phyloP scores from a whole-genome alignment of 2,888 invertebrate genomes.

The Platycnemis pennipes region DNA sequence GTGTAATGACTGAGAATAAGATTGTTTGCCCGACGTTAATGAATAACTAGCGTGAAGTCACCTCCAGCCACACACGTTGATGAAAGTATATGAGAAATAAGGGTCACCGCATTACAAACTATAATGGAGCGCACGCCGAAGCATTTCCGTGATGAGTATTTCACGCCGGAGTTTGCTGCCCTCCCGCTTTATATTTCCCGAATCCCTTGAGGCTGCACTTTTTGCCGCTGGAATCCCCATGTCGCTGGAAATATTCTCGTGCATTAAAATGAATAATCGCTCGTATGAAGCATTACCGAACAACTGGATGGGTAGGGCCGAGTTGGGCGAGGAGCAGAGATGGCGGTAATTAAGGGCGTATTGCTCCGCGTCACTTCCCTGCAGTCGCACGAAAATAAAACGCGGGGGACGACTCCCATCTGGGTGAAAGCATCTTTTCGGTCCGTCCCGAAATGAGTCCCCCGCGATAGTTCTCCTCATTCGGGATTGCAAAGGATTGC shows the following conservation, averaged over 20 bases:
- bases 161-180: not conserved
- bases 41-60: no score
- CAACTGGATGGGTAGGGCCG: not conserved
- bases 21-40: no score
- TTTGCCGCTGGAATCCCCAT: not conserved
- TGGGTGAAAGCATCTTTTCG: slow-evolving; percentile 1
- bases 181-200: not conserved
- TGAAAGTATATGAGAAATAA: no score
- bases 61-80: no score
- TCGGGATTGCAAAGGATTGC: not conserved
- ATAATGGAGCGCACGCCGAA: not conserved
- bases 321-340: not conserved
- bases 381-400: not conserved
- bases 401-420: not conserved
- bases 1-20: no score
- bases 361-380: not conserved
- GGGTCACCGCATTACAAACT: no score
- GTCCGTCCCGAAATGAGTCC: not conserved
- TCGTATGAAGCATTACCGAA: not conserved
- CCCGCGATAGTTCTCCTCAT: not conserved
- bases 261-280: not conserved
- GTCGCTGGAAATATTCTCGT: not conserved
- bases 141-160: not conserved
- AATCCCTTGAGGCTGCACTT: not conserved
- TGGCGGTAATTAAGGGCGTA: slow-evolving; percentile 5